These are phyloP conservation scores for Tachina lurida DNA, from an alignment of 2,888 invertebrate species.

Conservation along the genomic window DNA sequence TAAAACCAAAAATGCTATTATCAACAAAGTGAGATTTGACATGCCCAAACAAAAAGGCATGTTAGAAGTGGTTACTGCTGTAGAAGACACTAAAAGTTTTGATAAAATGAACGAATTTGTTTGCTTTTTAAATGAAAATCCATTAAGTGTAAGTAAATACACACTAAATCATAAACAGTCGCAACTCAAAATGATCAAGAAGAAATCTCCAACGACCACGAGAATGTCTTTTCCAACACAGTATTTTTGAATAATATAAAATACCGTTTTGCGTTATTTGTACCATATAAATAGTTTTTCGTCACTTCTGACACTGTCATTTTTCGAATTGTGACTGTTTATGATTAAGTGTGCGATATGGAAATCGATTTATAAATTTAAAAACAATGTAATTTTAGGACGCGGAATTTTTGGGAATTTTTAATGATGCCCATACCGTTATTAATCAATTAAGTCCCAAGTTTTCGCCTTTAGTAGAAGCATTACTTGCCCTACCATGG, in stretches of 20 bases:
- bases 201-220: too few relatives aligned
- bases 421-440: slow-evolving; percentile 85
- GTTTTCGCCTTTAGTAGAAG: slow-evolving; percentile 85
- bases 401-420: slow-evolving; percentile 84
- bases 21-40: slow-evolving; percentile 81
- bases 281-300: too few relatives aligned
- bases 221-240: not conserved
- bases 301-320: too few relatives aligned
- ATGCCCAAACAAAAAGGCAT: slow-evolving; percentile 78
- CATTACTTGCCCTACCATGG: slow-evolving; percentile 86
- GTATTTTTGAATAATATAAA: too few relatives aligned
- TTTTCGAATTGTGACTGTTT: too few relatives aligned
- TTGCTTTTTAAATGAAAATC: slow-evolving; percentile 75
- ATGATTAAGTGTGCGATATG: too few relatives aligned
- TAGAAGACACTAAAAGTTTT: slow-evolving; percentile 75
- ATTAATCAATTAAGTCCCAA: slow-evolving; percentile 85
- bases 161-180: too few relatives aligned
- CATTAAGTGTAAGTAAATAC: slow-evolving; percentile 76
- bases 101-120: slow-evolving; percentile 77
- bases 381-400: slow-evolving; percentile 82
- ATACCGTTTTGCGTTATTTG: too few relatives aligned
- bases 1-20: slow-evolving; percentile 77
- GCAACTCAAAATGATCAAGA: too few relatives aligned
- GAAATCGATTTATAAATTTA: not conserved
- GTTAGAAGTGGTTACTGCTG: slow-evolving; percentile 75